Percentiles rank a stretch among this genome's conserved stretches.
These are phyloP conservation scores for Chirona hameri DNA, from an alignment of 2,888 invertebrate species.

Conservation along the genomic window DNA sequence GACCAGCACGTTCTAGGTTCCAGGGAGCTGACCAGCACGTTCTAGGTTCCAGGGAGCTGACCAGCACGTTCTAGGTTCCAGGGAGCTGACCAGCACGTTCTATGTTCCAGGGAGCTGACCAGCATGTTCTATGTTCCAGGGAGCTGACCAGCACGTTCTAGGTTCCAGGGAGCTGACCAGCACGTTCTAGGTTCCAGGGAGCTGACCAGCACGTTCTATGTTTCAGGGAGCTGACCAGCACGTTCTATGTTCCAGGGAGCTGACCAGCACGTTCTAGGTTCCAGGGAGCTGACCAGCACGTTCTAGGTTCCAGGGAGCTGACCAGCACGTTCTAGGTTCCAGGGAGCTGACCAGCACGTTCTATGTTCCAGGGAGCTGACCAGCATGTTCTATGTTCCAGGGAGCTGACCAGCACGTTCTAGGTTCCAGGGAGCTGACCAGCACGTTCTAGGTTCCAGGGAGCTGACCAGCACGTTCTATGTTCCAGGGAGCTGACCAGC, in stretches of 20 bases:
- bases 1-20: background rate
- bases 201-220: conserved; percentile 81
- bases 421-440: background rate
- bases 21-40: no score
- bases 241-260: background rate
- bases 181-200: conserved; percentile 59
- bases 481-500: conserved; percentile 77
- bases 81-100: background rate
- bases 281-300: background rate
- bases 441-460: background rate
- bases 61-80: conserved; percentile 70
- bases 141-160: background rate
- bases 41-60: conserved; percentile 67
- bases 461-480: conserved; percentile 5
- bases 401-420: no score
- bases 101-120: no score
- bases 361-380: conserved; percentile 39
- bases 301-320: background rate
- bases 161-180: no score
- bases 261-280: no score
- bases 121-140: no score
- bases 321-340: conserved; percentile 41
- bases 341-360: conserved; percentile 92
- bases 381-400: background rate
- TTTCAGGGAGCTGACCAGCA: no score